phyloP scores from a whole-genome alignment of 2,113 vertebrate genomes.

The Ammodytes dubius region DNA sequence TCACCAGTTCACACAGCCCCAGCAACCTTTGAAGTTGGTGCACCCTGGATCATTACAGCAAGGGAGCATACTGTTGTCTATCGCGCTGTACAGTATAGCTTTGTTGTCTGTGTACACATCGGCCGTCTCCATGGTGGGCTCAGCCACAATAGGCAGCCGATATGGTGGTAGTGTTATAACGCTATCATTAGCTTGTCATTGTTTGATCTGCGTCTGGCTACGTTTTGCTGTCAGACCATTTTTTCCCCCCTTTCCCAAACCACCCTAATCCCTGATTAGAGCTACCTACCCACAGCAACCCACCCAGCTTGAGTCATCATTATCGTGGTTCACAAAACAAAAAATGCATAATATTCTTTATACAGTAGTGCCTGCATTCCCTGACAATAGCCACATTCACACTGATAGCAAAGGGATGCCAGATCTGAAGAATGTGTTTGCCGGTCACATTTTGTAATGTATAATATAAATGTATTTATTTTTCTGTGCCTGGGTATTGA shows the following conservation, averaged over 20 bases:
- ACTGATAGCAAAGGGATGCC: constrained; percentile 3
- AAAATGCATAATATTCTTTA: constrained; percentile 37
- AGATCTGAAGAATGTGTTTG: neutral
- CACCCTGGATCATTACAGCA: constrained; percentile 68
- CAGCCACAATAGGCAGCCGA: constrained; percentile 33
- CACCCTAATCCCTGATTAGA: constrained; percentile 73
- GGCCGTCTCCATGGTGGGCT: constrained; percentile 20
- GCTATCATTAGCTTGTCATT: constrained; percentile 59
- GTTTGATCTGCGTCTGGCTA: constrained; percentile 46
- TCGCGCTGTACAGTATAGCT: constrained; percentile 18
- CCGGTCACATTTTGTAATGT: neutral
- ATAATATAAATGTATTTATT: constrained; percentile 17
- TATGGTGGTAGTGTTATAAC: constrained; percentile 38
- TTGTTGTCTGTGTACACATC: constrained; percentile 37
- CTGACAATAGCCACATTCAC: constrained; percentile 27
- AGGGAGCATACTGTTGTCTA: constrained; percentile 40
- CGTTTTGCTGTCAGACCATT: constrained; percentile 30
- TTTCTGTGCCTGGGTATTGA: constrained; percentile 5
- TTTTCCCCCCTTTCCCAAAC: constrained; percentile 30
- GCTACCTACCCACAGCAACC: constrained; percentile 52
- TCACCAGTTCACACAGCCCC: constrained; percentile 60
- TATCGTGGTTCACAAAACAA: constrained; percentile 59
- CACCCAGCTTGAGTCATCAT: constrained; percentile 70
- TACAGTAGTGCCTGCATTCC: neutral
- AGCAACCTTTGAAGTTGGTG: constrained; percentile 65